Conservation (phyloP, 2,888 invertebrate genomes). For the Aquatica leii region DNA sequence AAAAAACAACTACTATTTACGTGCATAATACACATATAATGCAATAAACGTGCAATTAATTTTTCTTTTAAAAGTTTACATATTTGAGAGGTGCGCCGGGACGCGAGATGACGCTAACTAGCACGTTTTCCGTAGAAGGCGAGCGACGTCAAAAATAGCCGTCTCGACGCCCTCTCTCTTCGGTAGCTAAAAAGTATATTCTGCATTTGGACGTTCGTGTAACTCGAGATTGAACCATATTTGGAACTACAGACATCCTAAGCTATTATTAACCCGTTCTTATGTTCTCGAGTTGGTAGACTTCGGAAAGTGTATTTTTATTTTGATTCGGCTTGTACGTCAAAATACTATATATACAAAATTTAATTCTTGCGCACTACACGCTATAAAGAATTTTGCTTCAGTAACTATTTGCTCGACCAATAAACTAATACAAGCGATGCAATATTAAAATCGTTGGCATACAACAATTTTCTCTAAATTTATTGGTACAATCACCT, state of each 20-base stretch:
- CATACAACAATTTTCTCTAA: conserved; percentile 5
- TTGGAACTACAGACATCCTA: conserved; percentile 64
- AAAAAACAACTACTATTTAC: conserved; percentile 2
- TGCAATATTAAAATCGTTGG: conserved; percentile 8
- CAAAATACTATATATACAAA: conserved; percentile 5
- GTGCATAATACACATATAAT: conserved; percentile 8
- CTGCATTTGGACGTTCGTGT: conserved; percentile 72
- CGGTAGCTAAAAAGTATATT: conserved; percentile 60
- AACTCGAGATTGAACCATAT: conserved; percentile 76
- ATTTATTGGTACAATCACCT: conserved; percentile 10
- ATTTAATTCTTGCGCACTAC: conserved; percentile 18
- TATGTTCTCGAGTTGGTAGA: conserved; percentile 49
- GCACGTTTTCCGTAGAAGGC: conserved; percentile 55
- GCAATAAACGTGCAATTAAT: conserved; percentile 1
- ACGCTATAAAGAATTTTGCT: too few species aligned
- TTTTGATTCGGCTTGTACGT: conserved; percentile 26
- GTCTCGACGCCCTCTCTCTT: conserved; percentile 58
- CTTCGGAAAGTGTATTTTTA: conserved; percentile 40
- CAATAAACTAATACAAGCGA: background rate
- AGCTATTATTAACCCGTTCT: conserved; percentile 61
- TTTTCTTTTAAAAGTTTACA: conserved; percentile 21
- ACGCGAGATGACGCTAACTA: conserved; percentile 35
- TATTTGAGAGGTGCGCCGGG: conserved; percentile 29
- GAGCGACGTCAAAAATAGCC: conserved; percentile 56
- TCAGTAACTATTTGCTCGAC: too few species aligned